Evolutionary conservation across 2,888 invertebrate genomes (phyloP).

Genomic region (Catocala sponsa): DNA sequence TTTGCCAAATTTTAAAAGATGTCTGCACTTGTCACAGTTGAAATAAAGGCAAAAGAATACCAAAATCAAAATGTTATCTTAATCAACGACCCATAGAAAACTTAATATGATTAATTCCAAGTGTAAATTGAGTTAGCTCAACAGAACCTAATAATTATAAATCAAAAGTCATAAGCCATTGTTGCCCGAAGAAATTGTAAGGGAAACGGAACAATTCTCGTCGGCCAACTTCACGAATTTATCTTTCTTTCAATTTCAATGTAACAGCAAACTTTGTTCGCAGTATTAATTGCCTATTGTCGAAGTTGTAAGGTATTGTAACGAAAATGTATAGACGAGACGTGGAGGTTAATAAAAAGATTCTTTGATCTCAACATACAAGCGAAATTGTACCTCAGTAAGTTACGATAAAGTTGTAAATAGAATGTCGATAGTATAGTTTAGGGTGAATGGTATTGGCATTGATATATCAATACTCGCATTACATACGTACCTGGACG

Average conservation of each 20-base stretch:
- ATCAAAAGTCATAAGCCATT: constrained; percentile 56
- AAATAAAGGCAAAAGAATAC: background rate
- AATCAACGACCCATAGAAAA: constrained; percentile 24
- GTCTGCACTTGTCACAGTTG: background rate
- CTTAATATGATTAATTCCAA: constrained; percentile 31
- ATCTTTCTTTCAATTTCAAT: constrained; percentile 65
- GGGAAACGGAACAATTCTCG: constrained; percentile 45
- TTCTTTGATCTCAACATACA: background rate
- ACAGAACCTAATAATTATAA: constrained; percentile 50
- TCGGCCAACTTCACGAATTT: constrained; percentile 58
- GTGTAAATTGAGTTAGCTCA: constrained; percentile 43
- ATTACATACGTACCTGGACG: background rate
- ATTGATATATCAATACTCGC: constrained; percentile 6
- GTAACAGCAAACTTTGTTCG: constrained; percentile 53
- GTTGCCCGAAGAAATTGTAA: constrained; percentile 45
- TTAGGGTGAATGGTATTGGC: constrained; percentile 6
- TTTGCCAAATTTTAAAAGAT: background rate
- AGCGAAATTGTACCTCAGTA: background rate
- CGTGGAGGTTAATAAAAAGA: constrained; percentile 34
- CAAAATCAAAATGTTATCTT: constrained; percentile 1
- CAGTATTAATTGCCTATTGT: constrained; percentile 65
- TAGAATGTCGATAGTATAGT: constrained; percentile 10
- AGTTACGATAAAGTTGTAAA: background rate
- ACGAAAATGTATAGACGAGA: constrained; percentile 35
- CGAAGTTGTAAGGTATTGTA: constrained; percentile 44